phyloP scores from a whole-genome alignment of 2,888 invertebrate species.

The Stenchaetothrips biformis region DNA sequence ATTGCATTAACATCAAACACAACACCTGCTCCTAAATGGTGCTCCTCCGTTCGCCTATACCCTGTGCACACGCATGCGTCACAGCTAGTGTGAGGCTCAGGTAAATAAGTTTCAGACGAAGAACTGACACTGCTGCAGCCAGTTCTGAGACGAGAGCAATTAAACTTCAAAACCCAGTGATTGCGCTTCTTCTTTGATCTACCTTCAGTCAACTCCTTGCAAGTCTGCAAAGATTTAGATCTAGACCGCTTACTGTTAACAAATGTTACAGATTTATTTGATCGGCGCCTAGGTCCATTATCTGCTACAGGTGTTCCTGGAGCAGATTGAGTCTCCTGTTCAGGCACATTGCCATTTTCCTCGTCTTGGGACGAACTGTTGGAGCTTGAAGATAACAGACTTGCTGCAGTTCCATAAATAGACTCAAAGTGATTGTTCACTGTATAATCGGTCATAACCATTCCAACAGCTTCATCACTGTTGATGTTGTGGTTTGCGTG shows the following conservation, averaged over 20 bases:
- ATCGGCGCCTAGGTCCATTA: not conserved
- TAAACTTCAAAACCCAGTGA: constrained; percentile 42
- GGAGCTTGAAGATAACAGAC: constrained; percentile 6
- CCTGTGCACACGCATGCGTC: constrained; percentile 48
- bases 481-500: constrained; percentile 33
- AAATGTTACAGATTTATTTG: not conserved
- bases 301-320: constrained; percentile 1
- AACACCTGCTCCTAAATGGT: constrained; percentile 47
- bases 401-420: constrained; percentile 37
- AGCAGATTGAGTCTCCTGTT: constrained; percentile 29
- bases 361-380: constrained; percentile 33
- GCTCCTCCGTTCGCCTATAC: constrained; percentile 49
- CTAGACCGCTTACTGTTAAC: constrained; percentile 35
- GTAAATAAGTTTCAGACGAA: constrained; percentile 40
- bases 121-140: constrained; percentile 37
- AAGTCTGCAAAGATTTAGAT: constrained; percentile 36
- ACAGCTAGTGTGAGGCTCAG: constrained; percentile 39
- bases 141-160: constrained; percentile 40
- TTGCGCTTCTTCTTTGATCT: constrained; percentile 41
- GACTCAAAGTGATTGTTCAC: constrained; percentile 39
- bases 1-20: constrained; percentile 45
- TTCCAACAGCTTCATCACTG: constrained; percentile 34
- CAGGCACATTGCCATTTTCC: constrained; percentile 36
- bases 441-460: constrained; percentile 33
- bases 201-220: constrained; percentile 36